A percentile compares a stretch with the other conserved stretches of the same genome.
phyloP scores from a whole-genome alignment of 2,888 invertebrate species.

The Drosophila neotestacea region DNA sequence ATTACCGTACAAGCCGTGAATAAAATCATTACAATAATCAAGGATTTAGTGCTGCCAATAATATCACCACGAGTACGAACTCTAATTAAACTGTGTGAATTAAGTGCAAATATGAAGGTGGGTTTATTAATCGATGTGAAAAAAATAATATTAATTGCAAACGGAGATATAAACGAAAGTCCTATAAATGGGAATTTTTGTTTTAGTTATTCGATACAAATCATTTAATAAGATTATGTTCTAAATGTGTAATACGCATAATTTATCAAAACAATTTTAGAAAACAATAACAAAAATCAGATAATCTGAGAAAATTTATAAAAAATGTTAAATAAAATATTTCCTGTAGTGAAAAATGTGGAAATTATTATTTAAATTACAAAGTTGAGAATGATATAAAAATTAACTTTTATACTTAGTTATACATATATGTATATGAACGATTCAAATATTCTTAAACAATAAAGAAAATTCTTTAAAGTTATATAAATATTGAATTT shows the following conservation, averaged over 20 bases:
- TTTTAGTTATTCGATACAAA: neutral
- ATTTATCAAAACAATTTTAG: neutral
- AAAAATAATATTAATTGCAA: neutral
- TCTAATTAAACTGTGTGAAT: constrained; percentile 14
- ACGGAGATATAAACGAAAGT: neutral
- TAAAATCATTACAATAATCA: constrained; percentile 5
- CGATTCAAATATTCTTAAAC: no score
- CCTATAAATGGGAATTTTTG: neutral
- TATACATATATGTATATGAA: no score
- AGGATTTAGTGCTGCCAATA: constrained; percentile 25
- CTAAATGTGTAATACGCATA: constrained; percentile 1
- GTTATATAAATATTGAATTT: no score
- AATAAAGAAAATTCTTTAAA: no score
- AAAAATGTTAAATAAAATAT: neutral
- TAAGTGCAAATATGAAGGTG: constrained; percentile 74
- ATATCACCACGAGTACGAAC: constrained; percentile 9
- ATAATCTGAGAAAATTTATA: neutral
- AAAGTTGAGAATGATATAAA: no score
- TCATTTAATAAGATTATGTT: neutral
- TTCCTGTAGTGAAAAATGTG: no score
- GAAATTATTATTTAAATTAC: no score
- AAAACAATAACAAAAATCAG: neutral
- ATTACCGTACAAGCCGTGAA: constrained; percentile 26
- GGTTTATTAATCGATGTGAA: constrained; percentile 44
- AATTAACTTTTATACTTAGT: no score